A percentile compares a stretch with the other conserved stretches of the same genome.
Evolutionary conservation across 2,888 invertebrate species (phyloP).

Genomic region (Blastobasis lacticolella): DNA sequence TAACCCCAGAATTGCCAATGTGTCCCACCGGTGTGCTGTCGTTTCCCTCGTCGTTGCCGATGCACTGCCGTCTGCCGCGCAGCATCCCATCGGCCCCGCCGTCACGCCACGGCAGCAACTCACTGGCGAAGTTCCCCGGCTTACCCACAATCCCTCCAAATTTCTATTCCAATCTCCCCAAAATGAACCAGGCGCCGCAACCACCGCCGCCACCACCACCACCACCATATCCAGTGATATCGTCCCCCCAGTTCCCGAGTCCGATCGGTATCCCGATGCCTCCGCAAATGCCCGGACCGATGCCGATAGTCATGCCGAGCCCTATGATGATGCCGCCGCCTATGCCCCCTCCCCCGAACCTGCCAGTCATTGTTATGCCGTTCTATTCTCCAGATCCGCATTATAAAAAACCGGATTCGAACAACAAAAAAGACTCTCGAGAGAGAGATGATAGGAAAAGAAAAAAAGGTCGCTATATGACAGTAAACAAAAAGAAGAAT

Average conservation of each 20-base stretch:
- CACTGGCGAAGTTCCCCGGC: conserved; percentile 12
- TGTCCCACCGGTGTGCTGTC: conserved; percentile 51
- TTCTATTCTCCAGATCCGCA: conserved; percentile 52
- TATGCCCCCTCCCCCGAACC: conserved; percentile 30
- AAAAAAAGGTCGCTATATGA: conserved; percentile 1
- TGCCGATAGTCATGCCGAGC: conserved; percentile 17
- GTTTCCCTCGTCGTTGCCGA: conserved; percentile 56
- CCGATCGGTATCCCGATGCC: conserved; percentile 3
- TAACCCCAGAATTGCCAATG: conserved; percentile 36
- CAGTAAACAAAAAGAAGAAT: conserved; percentile 13
- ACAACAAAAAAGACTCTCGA: conserved; percentile 1
- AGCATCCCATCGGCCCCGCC: conserved; percentile 13
- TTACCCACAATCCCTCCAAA: conserved; percentile 23
- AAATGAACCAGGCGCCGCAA: conserved; percentile 13
- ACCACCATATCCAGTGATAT: neutral
- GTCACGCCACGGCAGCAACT: conserved; percentile 2
- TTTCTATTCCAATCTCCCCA: conserved; percentile 22
- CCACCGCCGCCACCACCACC: conserved; percentile 25
- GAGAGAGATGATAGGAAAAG: neutral
- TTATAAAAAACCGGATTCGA: neutral
- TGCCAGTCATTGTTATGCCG: conserved; percentile 65
- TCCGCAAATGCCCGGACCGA: conserved; percentile 12
- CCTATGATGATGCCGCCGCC: conserved; percentile 19
- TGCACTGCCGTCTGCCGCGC: conserved; percentile 60
- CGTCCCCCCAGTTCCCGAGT: neutral